A percentile compares a stretch with the other conserved stretches of the same genome.
phyloP scores from a whole-genome alignment of 37 sponge, comb jelly and placozoan genomes.

The Trichoplax adhaerens region DNA sequence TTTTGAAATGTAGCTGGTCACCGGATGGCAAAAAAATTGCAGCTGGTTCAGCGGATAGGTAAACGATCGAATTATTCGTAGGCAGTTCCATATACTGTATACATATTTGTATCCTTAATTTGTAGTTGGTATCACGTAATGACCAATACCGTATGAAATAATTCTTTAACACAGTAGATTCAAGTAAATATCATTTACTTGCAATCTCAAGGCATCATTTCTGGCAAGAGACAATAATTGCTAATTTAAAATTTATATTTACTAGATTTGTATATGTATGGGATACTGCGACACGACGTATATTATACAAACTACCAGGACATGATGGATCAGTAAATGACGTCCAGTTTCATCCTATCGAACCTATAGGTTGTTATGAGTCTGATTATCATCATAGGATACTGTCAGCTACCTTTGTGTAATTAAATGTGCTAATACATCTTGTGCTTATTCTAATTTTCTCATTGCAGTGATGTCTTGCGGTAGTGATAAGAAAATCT shows the following conservation, averaged over 20 bases:
- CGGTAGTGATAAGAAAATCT: constrained; percentile 82
- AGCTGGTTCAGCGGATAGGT: constrained; percentile 88
- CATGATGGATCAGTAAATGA: constrained; percentile 90
- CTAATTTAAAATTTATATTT: too few species aligned
- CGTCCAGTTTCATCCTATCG: constrained; percentile 88
- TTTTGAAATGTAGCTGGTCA: constrained; percentile 21
- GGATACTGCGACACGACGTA: constrained; percentile 59
- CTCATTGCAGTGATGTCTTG: constrained; percentile 46
- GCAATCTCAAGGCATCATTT: too few species aligned
- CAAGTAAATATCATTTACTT: too few species aligned
- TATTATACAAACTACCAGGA: constrained; percentile 84
- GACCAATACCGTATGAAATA: too few species aligned
- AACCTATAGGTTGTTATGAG: constrained; percentile 67
- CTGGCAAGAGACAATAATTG: too few species aligned
- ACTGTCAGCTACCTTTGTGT: not conserved
- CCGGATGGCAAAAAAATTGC: constrained; percentile 72
- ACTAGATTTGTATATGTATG: constrained; percentile 71
- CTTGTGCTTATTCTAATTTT: not conserved
- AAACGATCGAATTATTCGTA: not conserved
- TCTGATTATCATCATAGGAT: not conserved
- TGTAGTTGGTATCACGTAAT: too few species aligned
- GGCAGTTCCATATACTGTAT: not conserved
- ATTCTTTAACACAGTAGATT: too few species aligned
- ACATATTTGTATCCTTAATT: too few species aligned
- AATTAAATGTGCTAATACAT: not conserved